phyloP scores from a whole-genome alignment of 2,797 vertebrate genomes.

The Hyperoplus immaculatus region DNA sequence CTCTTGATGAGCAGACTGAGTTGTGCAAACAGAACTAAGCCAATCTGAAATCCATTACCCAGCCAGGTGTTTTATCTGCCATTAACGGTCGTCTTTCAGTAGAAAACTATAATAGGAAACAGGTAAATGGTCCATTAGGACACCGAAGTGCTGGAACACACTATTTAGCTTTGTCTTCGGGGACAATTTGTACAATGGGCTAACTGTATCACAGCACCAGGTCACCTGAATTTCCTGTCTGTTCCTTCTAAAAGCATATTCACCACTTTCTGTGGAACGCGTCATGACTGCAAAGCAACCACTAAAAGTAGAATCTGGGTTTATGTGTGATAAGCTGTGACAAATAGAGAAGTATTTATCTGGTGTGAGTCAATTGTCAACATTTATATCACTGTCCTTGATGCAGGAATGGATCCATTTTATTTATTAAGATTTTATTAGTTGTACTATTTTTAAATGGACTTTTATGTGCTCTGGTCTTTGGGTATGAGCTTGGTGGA shows the following conservation, averaged over 20 bases:
- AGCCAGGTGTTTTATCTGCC: constrained; percentile 34
- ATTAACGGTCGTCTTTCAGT: constrained; percentile 48
- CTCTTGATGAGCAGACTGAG: constrained; percentile 20
- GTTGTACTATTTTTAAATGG: not conserved
- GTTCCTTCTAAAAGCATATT: constrained; percentile 23
- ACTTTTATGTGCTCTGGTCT: constrained; percentile 29
- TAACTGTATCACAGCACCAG: constrained; percentile 33
- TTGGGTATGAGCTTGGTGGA: constrained; percentile 40
- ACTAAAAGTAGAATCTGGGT: not conserved
- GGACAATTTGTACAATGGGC: constrained; percentile 39
- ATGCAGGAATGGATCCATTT: constrained; percentile 18
- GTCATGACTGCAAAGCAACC: not conserved
- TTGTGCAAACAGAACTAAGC: not conserved
- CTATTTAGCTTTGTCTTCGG: constrained; percentile 42
- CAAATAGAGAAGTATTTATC: constrained; percentile 9
- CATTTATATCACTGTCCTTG: constrained; percentile 5
- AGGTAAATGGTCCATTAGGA: constrained; percentile 63
- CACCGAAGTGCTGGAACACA: constrained; percentile 43
- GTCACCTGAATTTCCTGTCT: constrained; percentile 26
- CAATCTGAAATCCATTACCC: constrained; percentile 45
- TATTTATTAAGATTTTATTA: too few relatives aligned
- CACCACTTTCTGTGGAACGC: not conserved
- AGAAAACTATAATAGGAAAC: constrained; percentile 35
- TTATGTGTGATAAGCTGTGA: constrained; percentile 6
- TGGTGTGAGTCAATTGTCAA: not conserved